A percentile compares a stretch with the other conserved stretches of the same genome.
Evolutionary conservation across 2,113 vertebrate species (phyloP).

Genomic region (Stegastes partitus): DNA sequence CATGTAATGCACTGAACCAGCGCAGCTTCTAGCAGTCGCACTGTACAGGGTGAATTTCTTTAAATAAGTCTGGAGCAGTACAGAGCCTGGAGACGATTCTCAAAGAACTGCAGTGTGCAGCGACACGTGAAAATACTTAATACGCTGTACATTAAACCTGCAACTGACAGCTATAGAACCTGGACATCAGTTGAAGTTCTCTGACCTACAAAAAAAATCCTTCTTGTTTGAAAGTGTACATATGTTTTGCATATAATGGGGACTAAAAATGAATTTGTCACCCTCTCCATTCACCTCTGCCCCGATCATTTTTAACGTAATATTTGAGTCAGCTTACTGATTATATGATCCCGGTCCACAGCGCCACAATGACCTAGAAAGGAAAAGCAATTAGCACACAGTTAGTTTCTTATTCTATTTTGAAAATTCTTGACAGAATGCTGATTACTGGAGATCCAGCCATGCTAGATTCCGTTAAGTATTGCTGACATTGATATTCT

Average conservation of each 20-base stretch:
- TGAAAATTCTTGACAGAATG: too few relatives aligned
- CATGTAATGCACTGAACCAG: too few relatives aligned
- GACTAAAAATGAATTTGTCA: too few relatives aligned
- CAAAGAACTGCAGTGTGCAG: not conserved
- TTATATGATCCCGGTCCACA: slow-evolving; percentile 72
- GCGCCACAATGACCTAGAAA: slow-evolving; percentile 78
- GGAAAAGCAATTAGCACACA: not conserved
- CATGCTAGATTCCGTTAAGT: not conserved
- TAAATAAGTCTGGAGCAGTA: not conserved
- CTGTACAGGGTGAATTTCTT: not conserved
- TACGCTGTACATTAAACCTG: too few relatives aligned
- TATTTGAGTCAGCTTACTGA: slow-evolving; percentile 69
- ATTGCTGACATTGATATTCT: not conserved
- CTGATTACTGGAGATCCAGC: not conserved
- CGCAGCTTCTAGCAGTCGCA: too few relatives aligned
- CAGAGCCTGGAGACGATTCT: not conserved
- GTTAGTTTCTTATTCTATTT: too few relatives aligned
- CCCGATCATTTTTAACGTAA: too few relatives aligned
- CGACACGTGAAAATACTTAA: not conserved
- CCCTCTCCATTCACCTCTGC: too few relatives aligned
- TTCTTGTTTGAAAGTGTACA: too few relatives aligned
- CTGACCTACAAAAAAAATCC: too few relatives aligned
- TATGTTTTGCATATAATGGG: too few relatives aligned
- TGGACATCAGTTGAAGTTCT: not conserved
- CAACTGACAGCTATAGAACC: not conserved